phyloP scores from a whole-genome alignment of 2,888 invertebrate species.

The Beris chalybata region DNA sequence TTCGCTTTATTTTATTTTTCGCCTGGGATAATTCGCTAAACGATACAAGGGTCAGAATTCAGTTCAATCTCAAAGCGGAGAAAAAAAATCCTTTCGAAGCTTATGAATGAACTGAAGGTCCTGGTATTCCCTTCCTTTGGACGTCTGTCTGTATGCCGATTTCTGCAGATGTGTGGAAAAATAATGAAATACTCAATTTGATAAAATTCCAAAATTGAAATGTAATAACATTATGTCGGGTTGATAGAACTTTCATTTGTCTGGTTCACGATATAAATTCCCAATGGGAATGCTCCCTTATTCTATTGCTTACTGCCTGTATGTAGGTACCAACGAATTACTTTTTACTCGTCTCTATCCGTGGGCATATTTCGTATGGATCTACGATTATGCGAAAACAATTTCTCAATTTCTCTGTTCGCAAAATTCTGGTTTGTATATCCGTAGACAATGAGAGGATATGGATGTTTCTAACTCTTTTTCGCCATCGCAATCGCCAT shows the following conservation, averaged over 20 bases:
- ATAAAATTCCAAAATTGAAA: constrained; percentile 40
- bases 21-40: constrained; percentile 5
- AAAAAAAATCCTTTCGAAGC: neutral
- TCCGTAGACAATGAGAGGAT: too few relatives aligned
- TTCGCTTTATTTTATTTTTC: constrained; percentile 17
- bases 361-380: constrained; percentile 1
- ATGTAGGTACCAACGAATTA: neutral
- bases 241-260: constrained; percentile 36
- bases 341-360: neutral
- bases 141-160: constrained; percentile 12
- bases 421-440: too few relatives aligned
- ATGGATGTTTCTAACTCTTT: constrained; percentile 6
- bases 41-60: constrained; percentile 15
- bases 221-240: constrained; percentile 37
- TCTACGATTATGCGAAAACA: neutral
- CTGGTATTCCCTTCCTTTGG: too few relatives aligned
- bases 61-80: constrained; percentile 4
- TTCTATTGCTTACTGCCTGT: neutral
- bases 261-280: constrained; percentile 24
- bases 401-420: neutral
- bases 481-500: constrained; percentile 7
- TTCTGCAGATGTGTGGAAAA: constrained; percentile 28
- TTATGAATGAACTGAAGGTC: neutral
- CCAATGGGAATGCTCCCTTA: constrained; percentile 9
- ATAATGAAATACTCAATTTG: constrained; percentile 38